Conservation (phyloP, 2,113 vertebrate genomes). For the Brevimyrus niger region DNA sequence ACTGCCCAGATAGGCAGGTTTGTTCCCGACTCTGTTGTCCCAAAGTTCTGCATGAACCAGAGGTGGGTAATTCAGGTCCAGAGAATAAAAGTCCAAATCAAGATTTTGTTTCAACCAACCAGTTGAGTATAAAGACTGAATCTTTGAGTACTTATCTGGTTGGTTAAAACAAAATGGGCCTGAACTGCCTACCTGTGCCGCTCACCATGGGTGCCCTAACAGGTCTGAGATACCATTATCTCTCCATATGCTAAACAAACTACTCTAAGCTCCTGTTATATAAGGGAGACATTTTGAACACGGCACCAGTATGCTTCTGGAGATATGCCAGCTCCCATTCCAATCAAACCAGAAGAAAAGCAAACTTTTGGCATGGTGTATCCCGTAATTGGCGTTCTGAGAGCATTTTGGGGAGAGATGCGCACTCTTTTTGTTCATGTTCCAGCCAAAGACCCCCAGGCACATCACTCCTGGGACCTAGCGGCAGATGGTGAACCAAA, state of each 20-base stretch:
- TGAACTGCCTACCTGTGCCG: background rate
- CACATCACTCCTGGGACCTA: background rate
- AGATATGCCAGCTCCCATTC: background rate
- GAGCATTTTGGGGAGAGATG: background rate
- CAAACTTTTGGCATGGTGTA: background rate
- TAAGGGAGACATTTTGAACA: background rate
- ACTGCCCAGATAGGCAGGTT: background rate
- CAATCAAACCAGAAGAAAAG: background rate
- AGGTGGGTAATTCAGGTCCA: background rate
- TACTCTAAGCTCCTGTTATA: background rate
- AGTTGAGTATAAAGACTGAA: background rate
- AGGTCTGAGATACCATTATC: background rate
- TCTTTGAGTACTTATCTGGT: background rate
- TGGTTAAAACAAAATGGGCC: background rate
- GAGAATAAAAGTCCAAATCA: background rate
- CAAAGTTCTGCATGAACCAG: background rate
- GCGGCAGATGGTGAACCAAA: background rate
- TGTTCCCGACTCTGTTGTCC: background rate
- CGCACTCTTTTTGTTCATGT: background rate
- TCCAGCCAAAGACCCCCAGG: background rate
- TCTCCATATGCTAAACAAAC: background rate
- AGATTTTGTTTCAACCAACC: background rate
- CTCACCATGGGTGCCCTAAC: background rate
- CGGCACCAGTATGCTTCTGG: background rate
- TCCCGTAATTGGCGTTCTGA: background rate